Percentiles rank a stretch among this genome's conserved stretches.
phyloP scores from a whole-genome alignment of 2,888 invertebrate genomes.

The Sycophila texana region DNA sequence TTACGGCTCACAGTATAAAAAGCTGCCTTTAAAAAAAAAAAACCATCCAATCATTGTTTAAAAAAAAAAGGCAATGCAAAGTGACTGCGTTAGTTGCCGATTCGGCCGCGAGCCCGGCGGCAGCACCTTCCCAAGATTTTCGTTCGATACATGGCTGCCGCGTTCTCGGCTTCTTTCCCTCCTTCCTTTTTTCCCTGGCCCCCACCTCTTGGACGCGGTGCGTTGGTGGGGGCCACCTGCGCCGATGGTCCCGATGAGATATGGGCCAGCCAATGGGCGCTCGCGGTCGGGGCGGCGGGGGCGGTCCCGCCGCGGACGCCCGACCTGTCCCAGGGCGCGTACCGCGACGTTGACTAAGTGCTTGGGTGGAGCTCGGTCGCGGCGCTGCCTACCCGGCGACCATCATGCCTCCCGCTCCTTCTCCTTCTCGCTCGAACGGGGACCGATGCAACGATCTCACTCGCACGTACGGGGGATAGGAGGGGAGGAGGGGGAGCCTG shows the following conservation, averaged over 20 bases:
- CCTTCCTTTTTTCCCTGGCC: not conserved
- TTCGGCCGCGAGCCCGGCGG: conserved; percentile 65
- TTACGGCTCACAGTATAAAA: not conserved
- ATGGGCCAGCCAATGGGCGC: conserved; percentile 77
- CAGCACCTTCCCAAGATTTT: conserved; percentile 73
- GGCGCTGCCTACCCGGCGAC: conserved; percentile 61
- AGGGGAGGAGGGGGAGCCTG: conserved; percentile 18
- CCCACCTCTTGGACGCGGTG: not conserved
- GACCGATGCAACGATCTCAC: conserved; percentile 48
- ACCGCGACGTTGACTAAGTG: conserved; percentile 79
- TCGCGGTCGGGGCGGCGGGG: conserved; percentile 75
- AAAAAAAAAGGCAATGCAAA: conserved; percentile 61
- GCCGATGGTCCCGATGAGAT: conserved; percentile 74
- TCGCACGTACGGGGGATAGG: conserved; percentile 5
- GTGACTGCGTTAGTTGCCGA: conserved; percentile 65
- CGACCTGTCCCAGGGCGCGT: conserved; percentile 71
- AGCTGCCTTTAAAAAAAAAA: not conserved
- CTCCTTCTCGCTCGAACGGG: conserved; percentile 61
- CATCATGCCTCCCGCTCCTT: conserved; percentile 69
- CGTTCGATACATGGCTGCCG: conserved; percentile 57
- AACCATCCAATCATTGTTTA: not conserved
- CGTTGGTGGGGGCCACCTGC: conserved; percentile 54
- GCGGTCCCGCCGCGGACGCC: conserved; percentile 78
- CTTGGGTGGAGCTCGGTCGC: conserved; percentile 71
- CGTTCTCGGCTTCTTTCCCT: conserved; percentile 5